Conservation (phyloP, 2,113 vertebrate species). For the Synchiropus splendidus region DNA sequence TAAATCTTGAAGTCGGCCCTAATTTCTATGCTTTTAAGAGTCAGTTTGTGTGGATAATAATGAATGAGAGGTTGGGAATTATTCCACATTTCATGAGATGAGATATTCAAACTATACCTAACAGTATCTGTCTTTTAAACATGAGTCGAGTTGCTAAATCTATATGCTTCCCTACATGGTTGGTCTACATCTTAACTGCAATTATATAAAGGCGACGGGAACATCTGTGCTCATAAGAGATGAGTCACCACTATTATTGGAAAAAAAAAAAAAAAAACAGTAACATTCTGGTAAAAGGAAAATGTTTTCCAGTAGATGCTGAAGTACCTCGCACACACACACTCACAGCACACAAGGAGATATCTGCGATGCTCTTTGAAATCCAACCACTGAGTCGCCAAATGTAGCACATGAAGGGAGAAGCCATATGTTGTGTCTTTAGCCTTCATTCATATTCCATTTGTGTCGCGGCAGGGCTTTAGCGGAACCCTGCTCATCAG, state of each 20-base stretch:
- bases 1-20: no score
- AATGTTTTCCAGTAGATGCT: conserved; percentile 16
- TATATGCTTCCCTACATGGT: no score
- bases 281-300: conserved; percentile 12
- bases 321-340: conserved; percentile 7
- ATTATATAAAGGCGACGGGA: no score
- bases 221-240: conserved; percentile 21
- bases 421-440: conserved; percentile 52
- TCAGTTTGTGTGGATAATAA: no score
- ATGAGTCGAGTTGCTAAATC: no score
- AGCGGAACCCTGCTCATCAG: conserved; percentile 4
- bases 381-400: conserved; percentile 29
- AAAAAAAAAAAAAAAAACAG: no score
- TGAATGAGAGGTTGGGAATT: no score
- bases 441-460: conserved; percentile 51
- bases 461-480: conserved; percentile 35
- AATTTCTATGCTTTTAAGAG: no score
- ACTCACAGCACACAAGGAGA: conserved; percentile 18
- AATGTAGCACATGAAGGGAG: conserved; percentile 49
- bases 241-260: conserved; percentile 19
- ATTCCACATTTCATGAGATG: no score
- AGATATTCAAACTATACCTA: no score
- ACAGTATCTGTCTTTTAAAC: no score
- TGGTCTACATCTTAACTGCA: no score
- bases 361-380: conserved; percentile 53